phyloP scores from a whole-genome alignment of 1,140 invertebrate genomes.

The Drosophila kanapiae region DNA sequence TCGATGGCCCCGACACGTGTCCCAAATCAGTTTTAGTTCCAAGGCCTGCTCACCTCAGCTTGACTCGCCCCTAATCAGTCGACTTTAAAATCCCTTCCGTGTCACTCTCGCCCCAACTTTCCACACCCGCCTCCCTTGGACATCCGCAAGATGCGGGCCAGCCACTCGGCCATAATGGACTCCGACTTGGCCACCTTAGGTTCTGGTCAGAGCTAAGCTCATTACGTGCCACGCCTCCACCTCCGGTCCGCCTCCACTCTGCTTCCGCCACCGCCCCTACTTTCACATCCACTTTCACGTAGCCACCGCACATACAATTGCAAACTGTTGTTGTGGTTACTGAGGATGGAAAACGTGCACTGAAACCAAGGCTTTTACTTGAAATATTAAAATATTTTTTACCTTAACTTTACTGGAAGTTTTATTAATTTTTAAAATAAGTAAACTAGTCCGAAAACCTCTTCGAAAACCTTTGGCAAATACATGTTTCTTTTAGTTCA shows the following conservation, averaged over 20 bases:
- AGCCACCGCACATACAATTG: slow-evolving; percentile 59
- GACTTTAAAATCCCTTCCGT: slow-evolving; percentile 50
- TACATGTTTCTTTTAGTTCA: not conserved
- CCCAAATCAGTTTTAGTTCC: slow-evolving; percentile 42
- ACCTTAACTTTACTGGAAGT: not conserved
- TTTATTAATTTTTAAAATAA: not conserved
- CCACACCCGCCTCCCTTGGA: not conserved
- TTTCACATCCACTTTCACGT: slow-evolving; percentile 7
- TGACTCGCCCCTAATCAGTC: slow-evolving; percentile 25
- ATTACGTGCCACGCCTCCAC: slow-evolving; percentile 51
- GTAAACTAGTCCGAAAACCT: too few species aligned
- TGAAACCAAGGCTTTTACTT: not conserved
- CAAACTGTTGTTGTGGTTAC: slow-evolving; percentile 54
- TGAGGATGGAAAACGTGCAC: slow-evolving; percentile 33
- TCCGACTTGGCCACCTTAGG: slow-evolving; percentile 48
- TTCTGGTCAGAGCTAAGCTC: slow-evolving; percentile 49
- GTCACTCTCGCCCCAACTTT: not conserved
- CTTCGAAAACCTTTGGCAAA: too few species aligned
- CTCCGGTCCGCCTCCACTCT: not conserved
- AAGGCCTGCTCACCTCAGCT: slow-evolving; percentile 16
- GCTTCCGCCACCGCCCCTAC: not conserved
- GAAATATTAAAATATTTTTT: too few species aligned
- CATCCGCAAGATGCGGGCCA: slow-evolving; percentile 43
- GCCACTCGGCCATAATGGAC: slow-evolving; percentile 47
- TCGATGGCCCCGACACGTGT: slow-evolving; percentile 15